Evolutionary conservation across 2,888 invertebrate species (phyloP).

Genomic region (Herminia tarsipennalis): DNA sequence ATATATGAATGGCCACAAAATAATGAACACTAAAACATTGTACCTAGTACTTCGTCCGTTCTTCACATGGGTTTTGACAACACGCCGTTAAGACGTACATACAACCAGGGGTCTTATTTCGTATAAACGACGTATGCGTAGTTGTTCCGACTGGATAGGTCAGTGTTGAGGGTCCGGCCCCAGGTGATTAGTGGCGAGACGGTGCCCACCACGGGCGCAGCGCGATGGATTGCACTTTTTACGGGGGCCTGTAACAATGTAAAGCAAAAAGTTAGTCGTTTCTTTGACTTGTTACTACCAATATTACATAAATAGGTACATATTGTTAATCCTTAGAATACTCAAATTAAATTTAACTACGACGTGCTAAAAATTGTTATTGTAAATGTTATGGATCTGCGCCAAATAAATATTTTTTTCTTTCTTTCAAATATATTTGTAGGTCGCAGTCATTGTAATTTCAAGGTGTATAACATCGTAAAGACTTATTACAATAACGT

Average conservation of each 20-base stretch:
- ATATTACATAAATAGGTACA: too few species aligned
- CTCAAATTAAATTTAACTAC: too few species aligned
- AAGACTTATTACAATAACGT: neutral
- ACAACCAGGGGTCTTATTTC: conserved; percentile 30
- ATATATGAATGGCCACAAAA: conserved; percentile 23
- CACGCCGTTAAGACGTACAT: neutral
- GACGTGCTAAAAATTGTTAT: too few species aligned
- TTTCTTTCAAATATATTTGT: too few species aligned
- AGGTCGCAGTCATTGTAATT: too few species aligned
- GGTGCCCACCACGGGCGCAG: conserved; percentile 82
- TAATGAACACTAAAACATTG: conserved; percentile 46
- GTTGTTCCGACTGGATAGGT: conserved; percentile 64
- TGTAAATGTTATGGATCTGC: too few species aligned
- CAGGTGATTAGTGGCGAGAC: conserved; percentile 80
- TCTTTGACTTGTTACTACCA: too few species aligned
- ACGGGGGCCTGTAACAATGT: conserved; percentile 62
- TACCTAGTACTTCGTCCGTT: conserved; percentile 27
- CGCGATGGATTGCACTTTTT: conserved; percentile 72
- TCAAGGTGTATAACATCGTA: too few species aligned
- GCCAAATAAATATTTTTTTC: too few species aligned
- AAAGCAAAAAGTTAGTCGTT: conserved; percentile 4
- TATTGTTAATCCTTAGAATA: too few species aligned
- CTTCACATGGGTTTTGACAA: neutral
- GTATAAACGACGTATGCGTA: conserved; percentile 74
- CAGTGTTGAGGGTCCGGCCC: conserved; percentile 81